Percentiles rank a stretch among this genome's conserved stretches.
These are phyloP conservation scores for Lagenorhynchus albirostris DNA, from an alignment of 2,113 vertebrate species.

Conservation along the genomic window DNA sequence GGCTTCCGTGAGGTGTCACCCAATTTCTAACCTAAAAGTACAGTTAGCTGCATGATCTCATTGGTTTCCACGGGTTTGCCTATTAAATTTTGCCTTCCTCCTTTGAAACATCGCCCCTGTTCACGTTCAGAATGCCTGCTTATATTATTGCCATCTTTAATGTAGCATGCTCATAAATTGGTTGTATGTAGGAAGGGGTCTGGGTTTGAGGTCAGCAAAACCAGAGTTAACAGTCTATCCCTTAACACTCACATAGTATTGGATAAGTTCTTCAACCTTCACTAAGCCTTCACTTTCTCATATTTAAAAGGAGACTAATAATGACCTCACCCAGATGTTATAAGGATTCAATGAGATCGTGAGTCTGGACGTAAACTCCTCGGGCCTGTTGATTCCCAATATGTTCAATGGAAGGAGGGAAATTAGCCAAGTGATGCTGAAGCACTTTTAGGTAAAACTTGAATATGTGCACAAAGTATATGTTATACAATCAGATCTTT, in stretches of 20 bases:
- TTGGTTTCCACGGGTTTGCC: not conserved
- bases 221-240: not conserved
- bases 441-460: not conserved
- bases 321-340: not conserved
- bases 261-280: not conserved
- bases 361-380: not conserved
- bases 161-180: not conserved
- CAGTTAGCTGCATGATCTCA: not conserved
- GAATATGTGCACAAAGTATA: not conserved
- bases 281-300: not conserved
- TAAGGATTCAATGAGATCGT: not conserved
- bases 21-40: not conserved
- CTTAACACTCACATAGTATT: not conserved
- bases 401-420: not conserved
- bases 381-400: not conserved
- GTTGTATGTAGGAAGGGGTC: not conserved
- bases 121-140: not conserved
- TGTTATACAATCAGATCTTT: not conserved
- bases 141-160: not conserved
- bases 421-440: not conserved
- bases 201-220: not conserved
- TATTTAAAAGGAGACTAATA: not conserved
- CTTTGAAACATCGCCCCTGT: not conserved
- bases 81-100: not conserved
- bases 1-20: not conserved